Base-by-base conservation (phyloP, 2,797 vertebrate species). In the Macroramphosus scolopax region DNA sequence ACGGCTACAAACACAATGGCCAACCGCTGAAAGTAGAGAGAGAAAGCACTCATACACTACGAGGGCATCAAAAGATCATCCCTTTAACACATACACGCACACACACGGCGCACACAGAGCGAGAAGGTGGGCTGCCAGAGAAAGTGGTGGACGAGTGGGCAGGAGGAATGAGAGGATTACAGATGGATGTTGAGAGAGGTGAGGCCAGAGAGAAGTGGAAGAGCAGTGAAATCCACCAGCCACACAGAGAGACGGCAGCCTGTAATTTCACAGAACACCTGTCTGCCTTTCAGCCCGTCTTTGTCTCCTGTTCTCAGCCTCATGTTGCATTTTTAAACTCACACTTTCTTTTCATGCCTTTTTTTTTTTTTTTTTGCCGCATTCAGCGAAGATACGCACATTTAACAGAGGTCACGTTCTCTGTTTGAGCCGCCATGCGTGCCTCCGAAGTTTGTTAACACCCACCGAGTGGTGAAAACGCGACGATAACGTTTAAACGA, bases 51-150 rank as follows among this genome's bases (percentile, higher is more conserved):
- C 80, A 17, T 57, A 76, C 78, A 64, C 70, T 69, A 51, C 0
- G 63, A 82, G 82, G 77, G 68, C 76, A 81, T 81, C 75, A 72
- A 80, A 78, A 83, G 83, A 84, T 80, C 81, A 84, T 81, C 77
- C 74, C 60, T 81, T 73, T 77, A 80, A 71, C 75, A 67, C 81
- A 63, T 55, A 45, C 47, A 39, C 45, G 34, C 59, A 40, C 62
- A 38, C 40, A 35, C 42, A 37, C 39, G 32, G 13, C 7, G 9
- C 36, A 31, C 34, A 15, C 39, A 26, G 17, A 51, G 57, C 28
- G 45, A 48, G 54, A 64, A 77, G 70, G 71, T 80, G 71, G 75
- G 80, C 72, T 40, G 68, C 33, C 70, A 62, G 68, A 59, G 65
- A 79, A 71, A 62, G 74, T 47, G 69, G 61, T 38, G 56, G 59